A percentile compares a stretch with the other conserved stretches of the same genome.
phyloP scores from a whole-genome alignment of 2,113 vertebrate species.

The Cavia aperea region DNA sequence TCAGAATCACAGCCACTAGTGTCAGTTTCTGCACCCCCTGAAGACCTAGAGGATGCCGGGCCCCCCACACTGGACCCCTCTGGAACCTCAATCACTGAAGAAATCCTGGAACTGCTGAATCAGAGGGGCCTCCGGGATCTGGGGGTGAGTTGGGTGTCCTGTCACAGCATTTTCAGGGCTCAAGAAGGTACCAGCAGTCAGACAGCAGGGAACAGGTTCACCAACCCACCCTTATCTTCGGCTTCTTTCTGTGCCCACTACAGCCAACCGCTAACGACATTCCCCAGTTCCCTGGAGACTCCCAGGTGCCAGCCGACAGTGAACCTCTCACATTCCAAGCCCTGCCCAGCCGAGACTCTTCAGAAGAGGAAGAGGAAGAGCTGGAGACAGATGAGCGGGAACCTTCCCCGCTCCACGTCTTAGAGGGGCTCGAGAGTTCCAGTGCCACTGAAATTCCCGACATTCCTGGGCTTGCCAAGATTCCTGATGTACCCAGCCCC shows the following conservation, averaged over 20 bases:
- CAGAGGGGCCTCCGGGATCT: conserved; percentile 76
- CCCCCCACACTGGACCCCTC: conserved; percentile 52
- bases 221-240: neutral
- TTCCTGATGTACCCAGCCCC: neutral
- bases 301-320: neutral
- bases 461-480: conserved; percentile 34
- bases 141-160: neutral
- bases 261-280: conserved; percentile 37
- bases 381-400: conserved; percentile 26
- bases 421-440: conserved; percentile 58
- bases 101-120: conserved; percentile 86
- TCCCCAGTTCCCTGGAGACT: conserved; percentile 40
- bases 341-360: conserved; percentile 58
- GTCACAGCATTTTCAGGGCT: neutral
- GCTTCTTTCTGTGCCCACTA: neutral
- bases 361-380: conserved; percentile 52
- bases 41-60: conserved; percentile 72
- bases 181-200: neutral
- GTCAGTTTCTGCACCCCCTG: conserved; percentile 75
- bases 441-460: conserved; percentile 26
- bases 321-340: neutral
- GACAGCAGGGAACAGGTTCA: neutral
- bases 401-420: conserved; percentile 58
- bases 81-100: conserved; percentile 86
- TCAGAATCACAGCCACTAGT: conserved; percentile 72